Base-by-base conservation (phyloP, 2,888 invertebrate genomes). In the Plemyria rubiginata region DNA sequence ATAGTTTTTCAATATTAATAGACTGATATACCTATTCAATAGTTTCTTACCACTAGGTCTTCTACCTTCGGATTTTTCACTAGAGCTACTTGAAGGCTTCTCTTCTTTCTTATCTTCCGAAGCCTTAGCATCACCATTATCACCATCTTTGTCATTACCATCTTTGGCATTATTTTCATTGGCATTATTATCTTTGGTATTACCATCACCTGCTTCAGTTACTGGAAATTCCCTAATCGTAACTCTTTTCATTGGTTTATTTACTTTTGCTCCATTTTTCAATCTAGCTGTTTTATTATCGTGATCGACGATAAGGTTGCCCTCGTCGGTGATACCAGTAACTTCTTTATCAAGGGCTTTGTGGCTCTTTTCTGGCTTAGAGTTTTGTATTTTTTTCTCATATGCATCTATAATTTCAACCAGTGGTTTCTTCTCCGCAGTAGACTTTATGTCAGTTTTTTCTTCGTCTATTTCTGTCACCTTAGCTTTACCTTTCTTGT, bases 331-430 rank as follows among this genome's bases (percentile, higher is more conserved):
- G 13, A 82, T 68, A 38, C 76, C 76, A 12, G 67, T 71, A 5
- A 76, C 65, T 40, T 71, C 66, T 65, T 72, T 70, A 16, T 71
- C 65, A n/a, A 65, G 49, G 9, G 29, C 32, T 63, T 69, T 71
- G 28, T 55, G 67, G 2, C 15, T 43, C 62, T 13, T 29, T 36
- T 71, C 65, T 5, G 66, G 0, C 65, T 76, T 67, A 11, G 71
- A 63, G 15, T 60, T 65, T 59, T 70, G 41, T 60, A 71, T 71
- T 60, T 74, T 75, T 32, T 79, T 71, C 4, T 77, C 75, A 38
- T 65, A 56, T 28, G 74, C 67, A 43, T 86, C 86, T 45, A 90
- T 80, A 3, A 90, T 80, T 80, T 92, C 85, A 67, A 88, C 80
- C 1, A 90, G 65, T 0, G 87, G 79, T 72, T 87, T 90, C 54